Conservation (phyloP, 2,113 vertebrate species). For the Semnornis frantzii region DNA sequence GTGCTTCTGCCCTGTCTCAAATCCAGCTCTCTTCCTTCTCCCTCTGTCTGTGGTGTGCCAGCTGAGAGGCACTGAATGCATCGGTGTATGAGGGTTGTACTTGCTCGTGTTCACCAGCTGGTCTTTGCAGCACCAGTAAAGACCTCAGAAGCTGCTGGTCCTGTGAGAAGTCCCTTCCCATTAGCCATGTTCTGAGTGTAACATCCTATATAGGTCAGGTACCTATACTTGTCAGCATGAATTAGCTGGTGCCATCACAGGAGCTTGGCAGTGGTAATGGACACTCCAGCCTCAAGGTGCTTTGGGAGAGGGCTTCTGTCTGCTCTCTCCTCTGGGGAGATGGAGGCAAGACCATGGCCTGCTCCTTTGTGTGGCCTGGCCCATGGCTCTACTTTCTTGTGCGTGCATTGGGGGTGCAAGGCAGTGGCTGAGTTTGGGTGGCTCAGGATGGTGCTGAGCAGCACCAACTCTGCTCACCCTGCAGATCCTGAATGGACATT, state of each 20-base stretch:
- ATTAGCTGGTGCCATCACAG: fast-evolving
- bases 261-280: background rate
- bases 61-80: background rate
- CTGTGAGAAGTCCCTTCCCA: background rate
- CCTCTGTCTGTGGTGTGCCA: background rate
- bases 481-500: fast-evolving
- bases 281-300: fast-evolving
- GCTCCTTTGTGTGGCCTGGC: background rate
- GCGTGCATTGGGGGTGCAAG: fast-evolving
- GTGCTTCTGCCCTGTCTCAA: background rate
- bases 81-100: background rate
- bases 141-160: background rate
- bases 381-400: fast-evolving
- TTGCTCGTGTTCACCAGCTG: background rate
- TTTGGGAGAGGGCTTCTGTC: background rate
- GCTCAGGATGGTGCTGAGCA: background rate
- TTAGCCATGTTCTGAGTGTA: fast-evolving
- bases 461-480: background rate
- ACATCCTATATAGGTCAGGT: fast-evolving
- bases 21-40: background rate
- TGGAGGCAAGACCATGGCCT: fast-evolving
- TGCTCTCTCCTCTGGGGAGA: background rate
- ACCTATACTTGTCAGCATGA: background rate
- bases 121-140: background rate
- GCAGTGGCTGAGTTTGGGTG: background rate